These are phyloP conservation scores for Teinopalpus imperialis DNA, from an alignment of 2,888 invertebrate species.

Conservation along the genomic window DNA sequence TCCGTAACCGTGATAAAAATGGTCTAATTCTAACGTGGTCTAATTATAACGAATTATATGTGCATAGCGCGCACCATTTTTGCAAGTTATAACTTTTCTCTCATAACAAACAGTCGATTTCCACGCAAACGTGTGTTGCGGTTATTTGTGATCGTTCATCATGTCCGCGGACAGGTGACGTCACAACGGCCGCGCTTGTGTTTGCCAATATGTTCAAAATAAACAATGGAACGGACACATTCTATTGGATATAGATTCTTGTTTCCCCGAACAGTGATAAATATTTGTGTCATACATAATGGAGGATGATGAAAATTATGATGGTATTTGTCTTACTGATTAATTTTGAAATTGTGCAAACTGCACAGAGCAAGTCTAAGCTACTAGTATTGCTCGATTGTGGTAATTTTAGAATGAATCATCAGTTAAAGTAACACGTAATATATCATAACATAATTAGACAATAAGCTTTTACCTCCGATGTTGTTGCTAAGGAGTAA, in stretches of 20 bases:
- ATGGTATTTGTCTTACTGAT: no score
- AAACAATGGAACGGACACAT: conserved; percentile 20
- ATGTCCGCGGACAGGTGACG: conserved; percentile 20
- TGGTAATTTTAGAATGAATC: no score
- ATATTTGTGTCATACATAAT: conserved; percentile 6
- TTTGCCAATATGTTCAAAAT: conserved; percentile 22
- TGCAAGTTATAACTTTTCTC: neutral
- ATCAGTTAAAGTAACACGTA: no score
- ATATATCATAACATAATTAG: no score
- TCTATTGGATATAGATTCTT: conserved; percentile 13
- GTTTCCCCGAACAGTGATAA: conserved; percentile 9
- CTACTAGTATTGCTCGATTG: no score
- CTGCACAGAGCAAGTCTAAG: no score
- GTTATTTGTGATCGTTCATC: conserved; percentile 17
- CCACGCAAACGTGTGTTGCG: neutral
- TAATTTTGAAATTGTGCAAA: no score
- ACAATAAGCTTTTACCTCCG: no score
- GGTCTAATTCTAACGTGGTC: no score
- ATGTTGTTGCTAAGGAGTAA: no score
- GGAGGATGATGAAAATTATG: no score
- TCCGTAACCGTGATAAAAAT: no score
- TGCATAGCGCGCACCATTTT: neutral
- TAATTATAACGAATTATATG: neutral
- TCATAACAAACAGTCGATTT: conserved; percentile 4
- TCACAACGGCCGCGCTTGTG: conserved; percentile 11